phyloP scores from a whole-genome alignment of 2,797 vertebrate species.

The Ataeniobius toweri region DNA sequence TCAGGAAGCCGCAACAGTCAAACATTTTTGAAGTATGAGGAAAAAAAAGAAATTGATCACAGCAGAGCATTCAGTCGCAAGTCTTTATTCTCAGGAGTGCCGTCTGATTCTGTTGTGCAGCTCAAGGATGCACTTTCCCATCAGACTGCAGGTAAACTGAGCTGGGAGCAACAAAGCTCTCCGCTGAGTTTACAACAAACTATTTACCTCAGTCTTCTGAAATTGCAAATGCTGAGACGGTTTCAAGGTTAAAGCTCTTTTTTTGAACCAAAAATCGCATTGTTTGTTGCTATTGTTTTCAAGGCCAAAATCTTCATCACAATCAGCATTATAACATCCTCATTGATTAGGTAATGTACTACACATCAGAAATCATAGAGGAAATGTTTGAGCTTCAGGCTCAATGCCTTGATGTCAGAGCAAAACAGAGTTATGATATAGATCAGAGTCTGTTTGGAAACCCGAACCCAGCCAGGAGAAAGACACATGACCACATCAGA shows the following conservation, averaged over 20 bases:
- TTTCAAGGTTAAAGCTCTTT: conserved; percentile 43
- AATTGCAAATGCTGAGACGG: conserved; percentile 32
- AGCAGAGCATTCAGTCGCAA: conserved; percentile 47
- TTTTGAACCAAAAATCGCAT: conserved; percentile 12
- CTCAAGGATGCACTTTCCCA: conserved; percentile 33
- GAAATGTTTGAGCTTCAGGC: conserved; percentile 10
- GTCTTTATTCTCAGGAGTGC: conserved; percentile 51
- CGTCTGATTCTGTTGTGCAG: conserved; percentile 38
- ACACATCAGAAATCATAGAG: conserved; percentile 14
- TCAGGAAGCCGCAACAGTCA: conserved; percentile 37
- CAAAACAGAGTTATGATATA: background rate
- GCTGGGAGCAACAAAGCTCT: conserved; percentile 30
- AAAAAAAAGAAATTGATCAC: conserved; percentile 23
- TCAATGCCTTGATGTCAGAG: conserved; percentile 1
- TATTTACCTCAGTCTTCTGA: conserved; percentile 30
- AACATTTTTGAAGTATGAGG: conserved; percentile 38
- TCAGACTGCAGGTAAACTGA: conserved; percentile 29
- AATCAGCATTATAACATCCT: background rate
- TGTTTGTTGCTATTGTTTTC: background rate
- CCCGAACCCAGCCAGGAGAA: background rate
- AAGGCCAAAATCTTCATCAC: conserved; percentile 29
- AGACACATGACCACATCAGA: background rate
- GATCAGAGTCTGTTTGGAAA: background rate
- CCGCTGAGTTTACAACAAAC: conserved; percentile 36
- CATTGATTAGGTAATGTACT: conserved; percentile 28